Evolutionary conservation across 2,113 vertebrate genomes (phyloP).

Genomic region (Anhinga rufa): DNA sequence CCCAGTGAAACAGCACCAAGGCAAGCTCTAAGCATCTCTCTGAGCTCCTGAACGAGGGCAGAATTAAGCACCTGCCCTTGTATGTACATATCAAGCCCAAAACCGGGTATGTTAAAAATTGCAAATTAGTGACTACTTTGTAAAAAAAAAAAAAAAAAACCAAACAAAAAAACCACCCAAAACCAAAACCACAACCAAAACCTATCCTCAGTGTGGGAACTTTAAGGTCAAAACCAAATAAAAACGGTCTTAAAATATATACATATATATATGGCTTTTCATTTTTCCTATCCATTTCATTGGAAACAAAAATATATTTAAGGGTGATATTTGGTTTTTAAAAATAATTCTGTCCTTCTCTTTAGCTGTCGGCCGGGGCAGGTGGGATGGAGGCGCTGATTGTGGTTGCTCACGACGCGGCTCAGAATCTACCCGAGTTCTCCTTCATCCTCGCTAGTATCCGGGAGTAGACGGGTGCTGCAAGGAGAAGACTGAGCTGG

Average conservation of each 20-base stretch:
- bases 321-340: conserved; percentile 58
- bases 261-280: conserved; percentile 62
- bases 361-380: conserved; percentile 5
- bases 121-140: background rate
- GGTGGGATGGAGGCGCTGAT: background rate
- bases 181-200: background rate
- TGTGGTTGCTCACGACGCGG: background rate
- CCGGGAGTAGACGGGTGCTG: conserved; percentile 73
- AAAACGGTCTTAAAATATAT: conserved; percentile 49
- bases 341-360: conserved; percentile 46
- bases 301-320: conserved; percentile 39
- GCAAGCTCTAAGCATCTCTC: background rate
- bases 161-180: too few species aligned
- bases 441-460: conserved; percentile 73
- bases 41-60: background rate
- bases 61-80: background rate
- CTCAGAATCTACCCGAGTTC: background rate
- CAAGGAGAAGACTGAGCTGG: background rate
- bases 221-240: background rate
- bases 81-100: background rate
- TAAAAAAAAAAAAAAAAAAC: background rate
- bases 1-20: background rate
- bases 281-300: background rate
- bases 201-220: background rate
- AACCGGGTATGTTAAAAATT: background rate